phyloP scores from a whole-genome alignment of 2,888 invertebrate species.

The Lydus trimaculatus region DNA sequence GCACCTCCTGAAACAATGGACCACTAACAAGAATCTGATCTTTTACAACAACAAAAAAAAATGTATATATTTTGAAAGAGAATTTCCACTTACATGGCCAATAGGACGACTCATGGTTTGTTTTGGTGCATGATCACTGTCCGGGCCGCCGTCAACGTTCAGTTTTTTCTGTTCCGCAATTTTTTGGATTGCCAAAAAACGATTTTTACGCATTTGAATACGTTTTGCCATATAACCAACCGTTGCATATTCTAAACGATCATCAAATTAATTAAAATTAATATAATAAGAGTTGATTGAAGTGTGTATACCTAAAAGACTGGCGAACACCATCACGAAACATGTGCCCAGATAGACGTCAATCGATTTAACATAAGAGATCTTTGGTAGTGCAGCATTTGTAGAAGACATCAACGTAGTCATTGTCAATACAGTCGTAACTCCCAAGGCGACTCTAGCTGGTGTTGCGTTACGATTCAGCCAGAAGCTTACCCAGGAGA shows the following conservation, averaged over 20 bases:
- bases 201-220: conserved; percentile 95
- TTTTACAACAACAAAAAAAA: background rate
- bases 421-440: conserved; percentile 97
- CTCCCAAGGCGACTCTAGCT: conserved; percentile 91
- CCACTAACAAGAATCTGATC: conserved; percentile 64
- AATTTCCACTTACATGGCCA: conserved; percentile 51
- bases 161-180: conserved; percentile 92
- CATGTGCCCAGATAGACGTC: conserved; percentile 97
- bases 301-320: conserved; percentile 81
- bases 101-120: conserved; percentile 71
- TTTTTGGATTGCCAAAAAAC: conserved; percentile 89
- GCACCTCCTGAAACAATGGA: conserved; percentile 85
- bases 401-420: conserved; percentile 97
- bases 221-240: conserved; percentile 98
- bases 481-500: conserved; percentile 98
- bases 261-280: conserved; percentile 8
- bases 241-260: conserved; percentile 89
- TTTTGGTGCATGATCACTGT: conserved; percentile 78
- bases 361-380: conserved; percentile 97
- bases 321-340: conserved; percentile 99
- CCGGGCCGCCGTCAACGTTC: conserved; percentile 78
- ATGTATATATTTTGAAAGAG: too few species aligned
- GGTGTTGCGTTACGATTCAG: conserved; percentile 94
- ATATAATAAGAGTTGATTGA: too few species aligned
- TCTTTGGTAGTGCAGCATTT: conserved; percentile 96